A percentile compares a stretch with the other conserved stretches of the same genome.
phyloP scores from a whole-genome alignment of 1,140 invertebrate genomes.

The Apis laboriosa region DNA sequence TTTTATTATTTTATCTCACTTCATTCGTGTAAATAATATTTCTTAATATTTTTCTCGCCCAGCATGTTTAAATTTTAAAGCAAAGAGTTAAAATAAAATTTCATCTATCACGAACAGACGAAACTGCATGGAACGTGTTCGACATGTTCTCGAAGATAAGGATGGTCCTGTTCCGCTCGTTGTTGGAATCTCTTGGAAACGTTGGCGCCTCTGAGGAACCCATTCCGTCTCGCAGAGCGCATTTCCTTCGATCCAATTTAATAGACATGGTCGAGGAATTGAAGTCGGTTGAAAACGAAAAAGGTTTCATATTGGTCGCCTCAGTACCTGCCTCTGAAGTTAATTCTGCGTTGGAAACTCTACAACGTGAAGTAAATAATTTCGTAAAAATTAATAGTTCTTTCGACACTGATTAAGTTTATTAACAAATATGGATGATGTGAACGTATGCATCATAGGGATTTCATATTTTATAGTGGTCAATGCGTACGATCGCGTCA shows the following conservation, averaged over 20 bases:
- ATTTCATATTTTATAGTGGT: no score
- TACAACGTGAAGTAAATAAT: slow-evolving; percentile 60
- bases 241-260: slow-evolving; percentile 11
- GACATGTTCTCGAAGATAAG: slow-evolving; percentile 64
- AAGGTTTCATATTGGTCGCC: slow-evolving; percentile 65
- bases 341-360: slow-evolving; percentile 35
- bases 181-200: slow-evolving; percentile 59
- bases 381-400: background rate
- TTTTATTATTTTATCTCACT: no score
- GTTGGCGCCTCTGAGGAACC: background rate
- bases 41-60: no score
- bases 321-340: slow-evolving; percentile 48
- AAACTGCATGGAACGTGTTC: slow-evolving; percentile 60
- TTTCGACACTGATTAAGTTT: background rate
- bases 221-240: background rate
- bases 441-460: no score
- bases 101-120: background rate
- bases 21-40: no score
- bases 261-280: slow-evolving; percentile 57
- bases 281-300: slow-evolving; percentile 55
- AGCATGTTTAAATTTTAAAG: no score
- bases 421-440: no score
- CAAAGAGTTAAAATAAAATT: background rate
- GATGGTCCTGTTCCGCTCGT: slow-evolving; percentile 57
- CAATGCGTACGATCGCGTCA: no score